phyloP scores from a whole-genome alignment of 2,888 invertebrate genomes.

The Campopleginae sp. region DNA sequence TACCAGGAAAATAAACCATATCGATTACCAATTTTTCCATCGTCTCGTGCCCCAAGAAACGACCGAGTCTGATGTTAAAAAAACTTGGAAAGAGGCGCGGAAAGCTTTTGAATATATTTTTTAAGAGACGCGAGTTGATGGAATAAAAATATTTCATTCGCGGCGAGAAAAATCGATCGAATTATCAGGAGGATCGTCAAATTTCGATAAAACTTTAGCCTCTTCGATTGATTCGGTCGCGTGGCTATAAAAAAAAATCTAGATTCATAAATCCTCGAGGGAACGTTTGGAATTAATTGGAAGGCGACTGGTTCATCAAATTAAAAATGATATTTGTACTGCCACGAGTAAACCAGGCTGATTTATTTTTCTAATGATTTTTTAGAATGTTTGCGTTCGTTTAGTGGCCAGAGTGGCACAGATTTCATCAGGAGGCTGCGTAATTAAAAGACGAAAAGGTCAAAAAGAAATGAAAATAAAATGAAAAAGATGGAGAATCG shows the following conservation, averaged over 20 bases:
- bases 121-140: background rate
- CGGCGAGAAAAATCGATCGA: background rate
- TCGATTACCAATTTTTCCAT: constrained; percentile 32
- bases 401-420: background rate
- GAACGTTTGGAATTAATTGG: background rate
- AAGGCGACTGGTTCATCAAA: background rate
- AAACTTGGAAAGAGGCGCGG: constrained; percentile 3
- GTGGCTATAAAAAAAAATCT: background rate
- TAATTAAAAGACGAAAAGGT: constrained; percentile 37
- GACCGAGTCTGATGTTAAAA: background rate
- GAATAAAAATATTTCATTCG: constrained; percentile 13
- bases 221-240: background rate
- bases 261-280: background rate
- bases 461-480: constrained; percentile 20
- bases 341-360: background rate
- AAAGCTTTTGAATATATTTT: background rate
- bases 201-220: background rate
- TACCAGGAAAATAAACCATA: background rate
- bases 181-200: background rate
- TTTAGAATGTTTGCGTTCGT: background rate
- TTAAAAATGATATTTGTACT: constrained; percentile 1
- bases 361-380: constrained; percentile 23
- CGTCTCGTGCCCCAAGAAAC: background rate
- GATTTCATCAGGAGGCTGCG: constrained; percentile 30
- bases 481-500: constrained; percentile 45